Evolutionary conservation across 2,888 invertebrate genomes (phyloP).

Genomic region (Lasioglossum morio): DNA sequence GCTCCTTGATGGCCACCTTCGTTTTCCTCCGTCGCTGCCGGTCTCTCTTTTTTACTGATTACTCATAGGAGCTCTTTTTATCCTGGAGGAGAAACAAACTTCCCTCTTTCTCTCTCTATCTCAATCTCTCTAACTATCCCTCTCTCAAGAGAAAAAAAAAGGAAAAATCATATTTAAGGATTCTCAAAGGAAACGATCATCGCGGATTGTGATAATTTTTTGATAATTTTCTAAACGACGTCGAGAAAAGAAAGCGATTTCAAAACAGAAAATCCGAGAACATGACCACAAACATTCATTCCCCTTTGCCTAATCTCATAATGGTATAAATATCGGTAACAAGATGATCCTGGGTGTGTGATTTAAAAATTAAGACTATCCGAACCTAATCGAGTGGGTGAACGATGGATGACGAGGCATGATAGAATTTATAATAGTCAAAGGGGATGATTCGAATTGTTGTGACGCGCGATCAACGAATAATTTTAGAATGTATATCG

Average conservation of each 20-base stretch:
- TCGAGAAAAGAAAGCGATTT: constrained; percentile 19
- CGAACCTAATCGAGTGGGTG: neutral
- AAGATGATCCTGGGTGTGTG: constrained; percentile 6
- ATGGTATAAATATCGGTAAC: neutral
- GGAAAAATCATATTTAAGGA: constrained; percentile 31
- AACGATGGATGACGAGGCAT: neutral
- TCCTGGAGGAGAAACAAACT: constrained; percentile 56
- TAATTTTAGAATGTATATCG: constrained; percentile 45
- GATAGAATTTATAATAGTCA: constrained; percentile 12
- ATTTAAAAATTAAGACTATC: constrained; percentile 1
- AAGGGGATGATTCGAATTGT: constrained; percentile 28
- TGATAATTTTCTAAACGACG: constrained; percentile 52
- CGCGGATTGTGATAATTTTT: constrained; percentile 55
- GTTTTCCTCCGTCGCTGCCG: constrained; percentile 57
- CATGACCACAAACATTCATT: constrained; percentile 22
- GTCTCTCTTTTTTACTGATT: constrained; percentile 59
- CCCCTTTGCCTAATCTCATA: constrained; percentile 15
- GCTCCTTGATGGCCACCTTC: constrained; percentile 77
- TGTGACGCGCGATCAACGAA: constrained; percentile 24
- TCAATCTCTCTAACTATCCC: neutral
- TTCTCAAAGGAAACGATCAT: constrained; percentile 44
- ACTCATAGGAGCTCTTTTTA: constrained; percentile 49
- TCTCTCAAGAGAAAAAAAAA: neutral
- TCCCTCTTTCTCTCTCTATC: neutral
- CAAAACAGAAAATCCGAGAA: constrained; percentile 2